A percentile compares a stretch with the other conserved stretches of the same genome.
These are phyloP conservation scores for Caenorhabditis latens DNA, from an alignment of 1,140 invertebrate species.

Conservation along the genomic window DNA sequence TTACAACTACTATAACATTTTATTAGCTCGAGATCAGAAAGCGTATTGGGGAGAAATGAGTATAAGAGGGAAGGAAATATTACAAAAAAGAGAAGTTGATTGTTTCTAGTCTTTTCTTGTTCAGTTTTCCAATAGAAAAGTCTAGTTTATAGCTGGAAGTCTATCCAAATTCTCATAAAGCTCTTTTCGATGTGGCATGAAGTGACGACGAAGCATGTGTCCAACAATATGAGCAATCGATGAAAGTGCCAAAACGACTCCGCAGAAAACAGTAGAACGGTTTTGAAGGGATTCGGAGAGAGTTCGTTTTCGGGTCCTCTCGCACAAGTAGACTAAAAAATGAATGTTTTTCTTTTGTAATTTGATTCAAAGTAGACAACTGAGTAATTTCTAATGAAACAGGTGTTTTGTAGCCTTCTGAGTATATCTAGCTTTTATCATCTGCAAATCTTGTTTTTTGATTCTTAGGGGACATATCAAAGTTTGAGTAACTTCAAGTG, in stretches of 20 bases:
- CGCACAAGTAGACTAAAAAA: conserved; percentile 64
- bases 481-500: neutral
- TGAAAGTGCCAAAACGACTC: conserved; percentile 56
- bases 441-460: too few species aligned
- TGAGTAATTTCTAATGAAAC: neutral
- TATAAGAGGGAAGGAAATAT: neutral
- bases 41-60: neutral
- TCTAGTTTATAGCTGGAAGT: conserved; percentile 35
- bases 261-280: conserved; percentile 57
- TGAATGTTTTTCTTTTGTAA: conserved; percentile 7
- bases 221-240: conserved; percentile 60
- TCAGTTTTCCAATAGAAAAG: neutral
- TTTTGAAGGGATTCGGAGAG: conserved; percentile 60
- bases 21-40: neutral
- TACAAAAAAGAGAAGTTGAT: conserved; percentile 5
- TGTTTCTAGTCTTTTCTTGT: neutral
- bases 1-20: conserved; percentile 26
- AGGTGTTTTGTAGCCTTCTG: neutral
- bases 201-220: conserved; percentile 58
- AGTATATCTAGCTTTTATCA: too few species aligned
- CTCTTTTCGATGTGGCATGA: conserved; percentile 62
- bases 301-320: conserved; percentile 56
- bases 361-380: neutral
- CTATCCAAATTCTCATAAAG: conserved; percentile 60
- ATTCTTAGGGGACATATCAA: neutral